Evolutionary conservation across 1,140 invertebrate genomes (phyloP).

Genomic region (Kradibia gibbosae): DNA sequence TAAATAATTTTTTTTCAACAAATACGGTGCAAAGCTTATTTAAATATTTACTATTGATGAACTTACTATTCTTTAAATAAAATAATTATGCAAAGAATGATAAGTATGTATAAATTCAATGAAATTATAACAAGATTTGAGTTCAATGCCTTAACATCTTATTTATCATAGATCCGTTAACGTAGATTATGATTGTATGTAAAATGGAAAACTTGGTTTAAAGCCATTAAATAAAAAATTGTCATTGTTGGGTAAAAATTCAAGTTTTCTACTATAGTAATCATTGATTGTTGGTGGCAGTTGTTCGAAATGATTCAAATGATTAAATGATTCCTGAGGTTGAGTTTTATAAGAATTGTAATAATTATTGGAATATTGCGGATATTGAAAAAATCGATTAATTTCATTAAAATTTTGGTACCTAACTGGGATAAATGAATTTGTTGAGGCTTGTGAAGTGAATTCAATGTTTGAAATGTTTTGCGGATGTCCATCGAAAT

Average conservation of each 20-base stretch:
- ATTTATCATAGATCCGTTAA: too few relatives aligned
- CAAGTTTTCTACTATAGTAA: neutral
- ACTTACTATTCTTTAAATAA: too few relatives aligned
- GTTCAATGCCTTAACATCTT: too few relatives aligned
- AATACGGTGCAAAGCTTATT: too few relatives aligned
- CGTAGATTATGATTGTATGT: neutral
- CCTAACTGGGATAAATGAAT: neutral
- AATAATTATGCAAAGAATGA: too few relatives aligned
- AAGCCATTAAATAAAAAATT: conserved; percentile 21
- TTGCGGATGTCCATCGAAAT: conserved; percentile 65
- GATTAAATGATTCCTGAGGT: neutral
- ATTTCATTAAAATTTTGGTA: neutral
- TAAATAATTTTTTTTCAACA: too few relatives aligned
- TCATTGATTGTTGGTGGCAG: neutral
- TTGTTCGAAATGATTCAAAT: conserved; percentile 13
- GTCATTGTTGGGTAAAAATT: neutral
- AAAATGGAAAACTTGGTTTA: conserved; percentile 39
- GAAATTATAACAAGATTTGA: too few relatives aligned
- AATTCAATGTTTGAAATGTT: conserved; percentile 58
- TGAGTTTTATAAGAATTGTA: neutral
- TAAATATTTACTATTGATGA: too few relatives aligned
- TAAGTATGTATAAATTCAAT: too few relatives aligned
- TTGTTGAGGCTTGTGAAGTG: conserved; percentile 49
- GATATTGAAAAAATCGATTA: neutral
- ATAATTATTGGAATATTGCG: neutral